phyloP scores from a whole-genome alignment of 2,888 invertebrate species.

The Lomographa bimaculata region DNA sequence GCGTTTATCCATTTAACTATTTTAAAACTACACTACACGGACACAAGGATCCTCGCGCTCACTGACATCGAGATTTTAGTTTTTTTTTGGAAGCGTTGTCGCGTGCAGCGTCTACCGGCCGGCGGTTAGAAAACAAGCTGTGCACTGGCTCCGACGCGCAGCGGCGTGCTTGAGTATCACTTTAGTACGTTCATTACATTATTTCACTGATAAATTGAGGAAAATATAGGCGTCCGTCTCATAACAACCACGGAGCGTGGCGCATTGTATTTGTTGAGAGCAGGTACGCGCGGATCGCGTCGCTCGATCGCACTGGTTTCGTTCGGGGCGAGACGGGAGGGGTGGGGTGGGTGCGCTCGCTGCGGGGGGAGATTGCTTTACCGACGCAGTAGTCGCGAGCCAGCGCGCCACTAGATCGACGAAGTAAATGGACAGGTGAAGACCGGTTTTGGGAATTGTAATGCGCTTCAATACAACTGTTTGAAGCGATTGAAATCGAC shows the following conservation, averaged over 20 bases:
- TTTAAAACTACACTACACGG: constrained; percentile 79
- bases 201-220: constrained; percentile 77
- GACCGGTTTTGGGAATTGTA: constrained; percentile 38
- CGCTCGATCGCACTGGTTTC: constrained; percentile 79
- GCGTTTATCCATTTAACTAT: constrained; percentile 80
- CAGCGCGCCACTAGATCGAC: constrained; percentile 47
- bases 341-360: constrained; percentile 42
- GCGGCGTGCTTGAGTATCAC: constrained; percentile 76
- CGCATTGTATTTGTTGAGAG: constrained; percentile 53
- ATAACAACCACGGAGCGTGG: constrained; percentile 70
- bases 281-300: constrained; percentile 67
- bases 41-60: constrained; percentile 71
- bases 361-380: constrained; percentile 49
- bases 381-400: constrained; percentile 41
- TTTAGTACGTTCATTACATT: constrained; percentile 85
- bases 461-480: constrained; percentile 34
- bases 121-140: constrained; percentile 76
- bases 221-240: constrained; percentile 63
- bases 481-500: constrained; percentile 19
- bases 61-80: constrained; percentile 72
- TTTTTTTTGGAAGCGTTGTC: constrained; percentile 75
- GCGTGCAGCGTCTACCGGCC: constrained; percentile 86
- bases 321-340: constrained; percentile 54
- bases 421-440: constrained; percentile 64
- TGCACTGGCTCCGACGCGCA: constrained; percentile 77